Evolutionary conservation across 2,113 vertebrate genomes (phyloP).

Genomic region (Cervus canadensis): DNA sequence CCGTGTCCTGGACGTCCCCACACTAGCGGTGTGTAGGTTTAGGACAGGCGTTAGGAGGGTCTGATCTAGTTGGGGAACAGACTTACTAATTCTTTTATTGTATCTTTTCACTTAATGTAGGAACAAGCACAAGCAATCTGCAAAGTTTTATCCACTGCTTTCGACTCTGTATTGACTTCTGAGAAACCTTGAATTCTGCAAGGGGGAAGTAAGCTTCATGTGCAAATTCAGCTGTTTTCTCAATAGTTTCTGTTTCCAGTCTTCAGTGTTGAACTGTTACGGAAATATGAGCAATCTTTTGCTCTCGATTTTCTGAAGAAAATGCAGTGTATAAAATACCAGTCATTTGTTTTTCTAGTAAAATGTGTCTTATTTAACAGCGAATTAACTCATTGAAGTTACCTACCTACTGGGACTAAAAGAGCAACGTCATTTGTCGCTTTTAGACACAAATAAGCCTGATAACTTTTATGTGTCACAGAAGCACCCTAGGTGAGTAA

Average conservation of each 20-base stretch:
- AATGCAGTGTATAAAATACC: background rate
- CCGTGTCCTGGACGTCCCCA: rapidly evolving
- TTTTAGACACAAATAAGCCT: background rate
- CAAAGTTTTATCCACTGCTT: constrained; percentile 93
- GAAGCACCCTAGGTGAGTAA: background rate
- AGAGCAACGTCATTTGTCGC: background rate
- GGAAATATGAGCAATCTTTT: background rate
- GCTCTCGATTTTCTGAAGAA: background rate
- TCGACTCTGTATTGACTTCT: constrained; percentile 90
- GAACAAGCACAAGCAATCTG: constrained; percentile 98
- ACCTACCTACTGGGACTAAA: background rate
- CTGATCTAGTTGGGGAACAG: background rate
- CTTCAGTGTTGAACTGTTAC: background rate
- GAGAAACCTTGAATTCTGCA: constrained; percentile 88
- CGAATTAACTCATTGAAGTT: background rate
- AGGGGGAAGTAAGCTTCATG: background rate
- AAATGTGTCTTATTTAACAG: background rate
- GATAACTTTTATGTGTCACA: background rate
- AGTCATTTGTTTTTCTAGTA: constrained; percentile 16
- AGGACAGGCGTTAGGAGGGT: background rate
- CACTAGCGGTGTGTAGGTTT: rapidly evolving
- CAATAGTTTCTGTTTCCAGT: background rate
- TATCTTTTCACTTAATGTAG: constrained; percentile 73
- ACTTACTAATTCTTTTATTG: rapidly evolving
- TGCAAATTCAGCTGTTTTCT: background rate